Evolutionary conservation across 2,888 invertebrate genomes (phyloP), one percentile per base, ranked within the genome.

Genomic region (Hypselothyrea guttata): DNA sequence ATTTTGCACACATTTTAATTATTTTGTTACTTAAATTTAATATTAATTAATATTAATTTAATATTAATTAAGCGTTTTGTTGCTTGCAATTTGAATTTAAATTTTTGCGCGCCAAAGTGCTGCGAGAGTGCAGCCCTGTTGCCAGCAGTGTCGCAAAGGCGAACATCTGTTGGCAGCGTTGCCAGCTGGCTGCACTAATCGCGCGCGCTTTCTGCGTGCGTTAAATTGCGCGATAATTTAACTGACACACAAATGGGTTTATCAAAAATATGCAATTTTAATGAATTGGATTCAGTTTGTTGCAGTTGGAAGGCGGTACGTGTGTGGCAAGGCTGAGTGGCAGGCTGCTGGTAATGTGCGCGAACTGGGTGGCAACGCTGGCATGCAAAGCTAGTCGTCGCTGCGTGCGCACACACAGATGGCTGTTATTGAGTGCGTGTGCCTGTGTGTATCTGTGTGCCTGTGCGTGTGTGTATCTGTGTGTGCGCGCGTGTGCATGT

Each of bases 391-490:
- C 56, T 56, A 57, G 45, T 57, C 51, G 72, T 62, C 41, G 57
- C 73, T 72, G 68, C 69, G 72, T 68, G 68, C 68, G 68, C 68
- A 71, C 58, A 40, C 47, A 52, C 47, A 44, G 64, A 16, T 18
- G 38, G 22, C 22, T 16, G 38, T 16, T 38, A 15, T 38, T 38
- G 11, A 38, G 38, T 37, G 35, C 35, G 35, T 37, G 35, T 37
- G 8, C 16, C 35, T 16, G 15, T 13, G 48, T 56, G 46, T 8
- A 12, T 45, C 15, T 16, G 28, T 41, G 18, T 51, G 2, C 22
- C 22, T 22, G 2, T 2, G 22, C 22, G 16, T 18, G 15, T 45
- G 48, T 31, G 22, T 5, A 13, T 18, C 12, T 45, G 48, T 31
- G 28, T 59, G 41, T 70, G 58, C 71, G 65, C 58, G 40, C 59